Percentiles rank a stretch among this genome's conserved stretches.
Conservation (phyloP, 2,888 invertebrate genomes). For the Synergus umbraculus region DNA sequence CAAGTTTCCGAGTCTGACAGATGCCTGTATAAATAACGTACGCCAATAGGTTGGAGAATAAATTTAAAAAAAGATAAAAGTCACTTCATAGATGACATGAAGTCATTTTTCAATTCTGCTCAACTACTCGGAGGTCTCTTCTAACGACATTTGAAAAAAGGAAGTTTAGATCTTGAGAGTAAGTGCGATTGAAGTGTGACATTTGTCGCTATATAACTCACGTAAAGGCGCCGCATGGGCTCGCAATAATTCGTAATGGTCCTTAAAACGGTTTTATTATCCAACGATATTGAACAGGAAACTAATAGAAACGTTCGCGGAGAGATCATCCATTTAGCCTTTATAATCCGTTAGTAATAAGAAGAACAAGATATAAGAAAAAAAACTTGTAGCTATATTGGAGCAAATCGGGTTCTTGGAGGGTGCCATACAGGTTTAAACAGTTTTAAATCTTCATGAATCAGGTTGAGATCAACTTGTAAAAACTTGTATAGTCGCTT, state of each 20-base stretch:
- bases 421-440: no score
- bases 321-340: neutral
- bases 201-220: constrained; percentile 3
- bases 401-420: no score
- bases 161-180: constrained; percentile 1
- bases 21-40: constrained; percentile 13
- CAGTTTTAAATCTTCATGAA: no score
- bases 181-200: constrained; percentile 12
- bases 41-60: neutral
- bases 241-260: neutral
- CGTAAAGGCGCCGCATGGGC: constrained; percentile 23
- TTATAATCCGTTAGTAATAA: no score
- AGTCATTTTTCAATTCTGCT: neutral
- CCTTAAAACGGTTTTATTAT: constrained; percentile 6
- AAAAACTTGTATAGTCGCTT: no score
- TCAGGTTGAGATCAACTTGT: no score
- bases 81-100: neutral
- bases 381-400: no score
- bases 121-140: neutral
- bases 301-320: neutral
- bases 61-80: constrained; percentile 14
- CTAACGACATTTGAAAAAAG: neutral
- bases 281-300: neutral
- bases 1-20: constrained; percentile 7
- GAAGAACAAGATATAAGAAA: no score